These are phyloP conservation scores for Ahaetulla prasina DNA, from an alignment of 2,113 vertebrate genomes.

Conservation along the genomic window DNA sequence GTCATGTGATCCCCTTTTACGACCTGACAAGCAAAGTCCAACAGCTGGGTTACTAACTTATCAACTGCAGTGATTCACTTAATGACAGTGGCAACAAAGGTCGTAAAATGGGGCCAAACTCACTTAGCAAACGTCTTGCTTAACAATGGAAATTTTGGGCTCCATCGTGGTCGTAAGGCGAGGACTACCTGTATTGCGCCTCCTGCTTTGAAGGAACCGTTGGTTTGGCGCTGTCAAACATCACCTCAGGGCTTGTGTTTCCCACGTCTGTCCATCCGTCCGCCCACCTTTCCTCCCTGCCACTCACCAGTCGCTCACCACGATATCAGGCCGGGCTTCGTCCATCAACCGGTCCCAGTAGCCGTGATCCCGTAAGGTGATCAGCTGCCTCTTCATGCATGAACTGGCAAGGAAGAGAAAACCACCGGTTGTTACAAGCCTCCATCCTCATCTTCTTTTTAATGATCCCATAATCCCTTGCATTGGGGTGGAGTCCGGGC, in stretches of 20 bases:
- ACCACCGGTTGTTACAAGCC: neutral
- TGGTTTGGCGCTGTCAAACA: fast-evolving
- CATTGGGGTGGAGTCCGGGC: too few relatives aligned
- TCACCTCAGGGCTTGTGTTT: neutral
- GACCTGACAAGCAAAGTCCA: too few relatives aligned
- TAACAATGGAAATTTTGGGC: too few relatives aligned
- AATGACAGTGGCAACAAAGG: too few relatives aligned
- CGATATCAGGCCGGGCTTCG: constrained; percentile 71
- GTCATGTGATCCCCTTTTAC: too few relatives aligned
- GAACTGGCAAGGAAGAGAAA: constrained; percentile 48
- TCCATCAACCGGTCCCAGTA: constrained; percentile 78
- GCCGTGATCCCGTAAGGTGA: constrained; percentile 76
- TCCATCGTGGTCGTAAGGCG: too few relatives aligned
- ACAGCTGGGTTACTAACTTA: too few relatives aligned
- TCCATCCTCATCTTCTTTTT: neutral
- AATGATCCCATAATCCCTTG: too few relatives aligned
- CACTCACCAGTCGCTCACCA: constrained; percentile 86
- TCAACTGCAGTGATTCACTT: too few relatives aligned
- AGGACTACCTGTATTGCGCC: neutral
- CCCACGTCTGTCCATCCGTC: too few relatives aligned
- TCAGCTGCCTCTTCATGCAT: constrained; percentile 85
- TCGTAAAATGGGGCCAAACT: too few relatives aligned
- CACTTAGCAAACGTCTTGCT: too few relatives aligned
- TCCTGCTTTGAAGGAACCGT: neutral
- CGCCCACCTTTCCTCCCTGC: neutral